Evolutionary conservation across 1,140 invertebrate genomes (phyloP).

Genomic region (Drosophila lowei): DNA sequence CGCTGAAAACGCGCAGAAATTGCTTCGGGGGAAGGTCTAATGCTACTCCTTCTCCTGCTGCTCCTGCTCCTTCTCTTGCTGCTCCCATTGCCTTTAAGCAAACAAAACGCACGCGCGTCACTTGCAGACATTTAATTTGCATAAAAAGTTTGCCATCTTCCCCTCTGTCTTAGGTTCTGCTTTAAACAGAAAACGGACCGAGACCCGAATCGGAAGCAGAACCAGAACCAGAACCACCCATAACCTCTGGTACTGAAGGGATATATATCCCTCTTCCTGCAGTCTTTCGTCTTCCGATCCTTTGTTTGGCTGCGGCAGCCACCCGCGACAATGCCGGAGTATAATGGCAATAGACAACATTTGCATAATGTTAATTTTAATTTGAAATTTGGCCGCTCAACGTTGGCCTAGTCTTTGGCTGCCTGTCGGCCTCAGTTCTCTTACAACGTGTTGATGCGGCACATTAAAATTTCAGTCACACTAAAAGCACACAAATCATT

Average conservation of each 20-base stretch:
- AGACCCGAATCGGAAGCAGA: neutral
- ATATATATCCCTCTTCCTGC: neutral
- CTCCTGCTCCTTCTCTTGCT: slow-evolving; percentile 12
- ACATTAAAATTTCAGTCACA: slow-evolving; percentile 63
- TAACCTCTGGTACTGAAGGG: too few relatives aligned
- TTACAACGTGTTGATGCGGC: slow-evolving; percentile 76
- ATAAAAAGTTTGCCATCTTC: slow-evolving; percentile 70
- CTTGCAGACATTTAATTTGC: slow-evolving; percentile 76
- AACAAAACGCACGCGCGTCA: slow-evolving; percentile 79
- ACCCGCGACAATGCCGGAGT: slow-evolving; percentile 57
- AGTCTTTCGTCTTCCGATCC: slow-evolving; percentile 26
- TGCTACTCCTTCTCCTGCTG: neutral
- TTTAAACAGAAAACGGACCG: neutral
- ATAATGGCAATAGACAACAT: slow-evolving; percentile 63
- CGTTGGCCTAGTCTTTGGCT: slow-evolving; percentile 44
- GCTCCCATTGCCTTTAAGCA: slow-evolving; percentile 49
- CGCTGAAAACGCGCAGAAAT: slow-evolving; percentile 22
- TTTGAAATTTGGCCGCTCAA: slow-evolving; percentile 77
- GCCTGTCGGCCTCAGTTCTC: slow-evolving; percentile 49
- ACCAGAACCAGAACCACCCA: neutral
- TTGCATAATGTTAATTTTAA: slow-evolving; percentile 81
- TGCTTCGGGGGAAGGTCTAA: slow-evolving; percentile 11
- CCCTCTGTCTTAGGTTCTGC: neutral
- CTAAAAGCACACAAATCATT: slow-evolving; percentile 10
- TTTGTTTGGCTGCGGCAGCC: slow-evolving; percentile 67